Percentiles rank a stretch among this genome's conserved stretches.
phyloP scores from a whole-genome alignment of 2,888 invertebrate species.

The Prosapia bicincta region DNA sequence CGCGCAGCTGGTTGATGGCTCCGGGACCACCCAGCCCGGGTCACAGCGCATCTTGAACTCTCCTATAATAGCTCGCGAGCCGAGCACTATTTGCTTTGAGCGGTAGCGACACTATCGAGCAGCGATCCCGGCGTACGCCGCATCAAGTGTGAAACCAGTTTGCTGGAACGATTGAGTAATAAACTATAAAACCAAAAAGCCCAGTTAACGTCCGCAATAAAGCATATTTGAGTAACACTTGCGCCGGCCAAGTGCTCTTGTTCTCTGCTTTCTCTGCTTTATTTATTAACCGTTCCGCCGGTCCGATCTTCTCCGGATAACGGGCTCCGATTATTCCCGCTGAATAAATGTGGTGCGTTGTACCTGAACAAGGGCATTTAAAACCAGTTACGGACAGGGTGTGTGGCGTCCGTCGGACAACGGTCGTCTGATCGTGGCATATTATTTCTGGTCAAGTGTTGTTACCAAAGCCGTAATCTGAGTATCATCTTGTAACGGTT shows the following conservation, averaged over 20 bases:
- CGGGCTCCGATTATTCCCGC: neutral
- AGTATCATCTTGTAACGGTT: too few species aligned
- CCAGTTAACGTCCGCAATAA: neutral
- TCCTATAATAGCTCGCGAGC: neutral
- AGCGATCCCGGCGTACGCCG: neutral
- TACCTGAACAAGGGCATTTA: neutral
- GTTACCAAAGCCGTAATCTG: too few species aligned
- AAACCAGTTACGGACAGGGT: neutral
- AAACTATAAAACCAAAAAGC: neutral
- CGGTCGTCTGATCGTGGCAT: neutral
- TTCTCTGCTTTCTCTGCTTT: neutral
- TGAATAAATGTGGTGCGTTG: neutral
- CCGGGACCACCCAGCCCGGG: neutral
- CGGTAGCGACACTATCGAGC: neutral
- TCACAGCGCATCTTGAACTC: neutral
- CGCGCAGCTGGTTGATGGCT: too few species aligned
- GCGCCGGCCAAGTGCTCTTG: neutral
- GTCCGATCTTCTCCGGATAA: neutral
- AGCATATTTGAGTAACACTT: neutral
- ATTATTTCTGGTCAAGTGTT: neutral
- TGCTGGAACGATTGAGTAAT: neutral
- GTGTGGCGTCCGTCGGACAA: neutral
- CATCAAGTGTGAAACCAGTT: neutral
- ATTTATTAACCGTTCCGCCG: neutral
- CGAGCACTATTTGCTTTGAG: neutral